A percentile compares a stretch with the other conserved stretches of the same genome.
Evolutionary conservation across 2,113 vertebrate species (phyloP).

Genomic region (Nerophis lumbriciformis): DNA sequence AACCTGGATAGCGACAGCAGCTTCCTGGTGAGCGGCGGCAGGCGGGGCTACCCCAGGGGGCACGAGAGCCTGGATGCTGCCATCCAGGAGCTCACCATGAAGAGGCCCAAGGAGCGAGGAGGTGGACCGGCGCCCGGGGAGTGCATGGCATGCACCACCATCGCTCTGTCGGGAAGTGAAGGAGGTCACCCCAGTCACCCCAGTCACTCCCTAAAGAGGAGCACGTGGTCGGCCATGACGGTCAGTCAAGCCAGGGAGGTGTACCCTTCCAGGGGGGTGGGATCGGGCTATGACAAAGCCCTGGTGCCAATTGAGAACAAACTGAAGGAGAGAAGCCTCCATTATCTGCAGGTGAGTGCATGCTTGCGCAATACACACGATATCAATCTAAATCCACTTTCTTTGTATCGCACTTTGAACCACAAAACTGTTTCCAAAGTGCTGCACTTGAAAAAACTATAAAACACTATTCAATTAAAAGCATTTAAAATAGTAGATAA

Average conservation of each 20-base stretch:
- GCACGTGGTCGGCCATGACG: slow-evolving; percentile 97
- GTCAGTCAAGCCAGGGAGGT: slow-evolving; percentile 96
- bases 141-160: slow-evolving; percentile 90
- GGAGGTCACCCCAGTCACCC: slow-evolving; percentile 52
- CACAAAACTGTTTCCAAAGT: too few relatives aligned
- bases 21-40: slow-evolving; percentile 77
- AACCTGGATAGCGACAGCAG: slow-evolving; percentile 98
- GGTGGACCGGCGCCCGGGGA: slow-evolving; percentile 79
- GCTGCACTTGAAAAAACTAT: too few relatives aligned
- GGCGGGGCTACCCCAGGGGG: slow-evolving; percentile 77
- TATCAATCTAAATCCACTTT: too few relatives aligned
- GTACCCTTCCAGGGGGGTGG: slow-evolving; percentile 75
- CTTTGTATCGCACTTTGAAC: too few relatives aligned
- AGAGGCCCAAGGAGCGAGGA: slow-evolving; percentile 78
- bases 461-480: too few relatives aligned
- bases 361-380: not conserved
- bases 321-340: slow-evolving; percentile 89
- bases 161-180: slow-evolving; percentile 82
- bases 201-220: slow-evolving; percentile 90
- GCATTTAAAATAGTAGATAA: too few relatives aligned
- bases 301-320: slow-evolving; percentile 87
- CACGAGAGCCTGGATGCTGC: slow-evolving; percentile 90
- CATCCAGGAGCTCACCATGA: slow-evolving; percentile 94
- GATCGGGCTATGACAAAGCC: slow-evolving; percentile 80
- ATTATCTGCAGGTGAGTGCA: slow-evolving; percentile 91